Evolutionary conservation across 2,888 invertebrate species (phyloP), one percentile per base, ranked within the genome.

Genomic region (Carcina quercana): DNA sequence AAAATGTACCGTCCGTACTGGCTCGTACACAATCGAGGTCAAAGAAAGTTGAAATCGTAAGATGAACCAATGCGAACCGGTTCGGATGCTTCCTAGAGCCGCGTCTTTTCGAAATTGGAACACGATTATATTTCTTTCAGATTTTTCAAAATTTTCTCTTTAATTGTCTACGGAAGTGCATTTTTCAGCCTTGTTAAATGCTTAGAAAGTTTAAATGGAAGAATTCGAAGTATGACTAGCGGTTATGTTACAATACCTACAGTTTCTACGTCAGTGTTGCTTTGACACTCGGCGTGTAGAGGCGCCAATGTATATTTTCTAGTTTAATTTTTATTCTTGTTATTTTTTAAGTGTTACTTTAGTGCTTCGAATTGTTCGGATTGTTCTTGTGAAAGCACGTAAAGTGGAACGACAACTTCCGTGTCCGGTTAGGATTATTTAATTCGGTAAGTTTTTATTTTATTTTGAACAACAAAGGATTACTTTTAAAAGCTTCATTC

Each of bases 21-120:
- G n/a, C 29, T 11, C 12, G n/a, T 38, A 42, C 43, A 45, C 47
- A 49, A 75, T 64, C 60, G 65, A 53, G 80, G 80, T 76, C 79
- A 57, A 80, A 79, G 80, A 80, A 80, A 80, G 80, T 78, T 78
- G 72, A 75, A 74, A 74, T 71, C 63, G 53, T 50, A 48, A 59
- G 53, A 51, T 47, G 58, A 62, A 59, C 64, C 65, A 63, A 64
- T 58, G 57, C 57, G 54, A 73, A 75, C 75, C 70, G 70, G 73
- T 69, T 53, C 35, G 47, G 44, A 24, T 27, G 30, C 12, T 24
- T 37, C 32, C 30, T 21, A 42, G 39, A 37, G 38, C 40, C 40
- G 50, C 40, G 11, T 15, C 21, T 14, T 41, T 46, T 40, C 33
- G 35, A 45, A 50, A 45, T 41, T 46, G 34, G 44, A 52, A 42